A percentile compares a stretch with the other conserved stretches of the same genome.
Conservation (phyloP, 2,797 vertebrate genomes). For the Squalus acanthias region DNA sequence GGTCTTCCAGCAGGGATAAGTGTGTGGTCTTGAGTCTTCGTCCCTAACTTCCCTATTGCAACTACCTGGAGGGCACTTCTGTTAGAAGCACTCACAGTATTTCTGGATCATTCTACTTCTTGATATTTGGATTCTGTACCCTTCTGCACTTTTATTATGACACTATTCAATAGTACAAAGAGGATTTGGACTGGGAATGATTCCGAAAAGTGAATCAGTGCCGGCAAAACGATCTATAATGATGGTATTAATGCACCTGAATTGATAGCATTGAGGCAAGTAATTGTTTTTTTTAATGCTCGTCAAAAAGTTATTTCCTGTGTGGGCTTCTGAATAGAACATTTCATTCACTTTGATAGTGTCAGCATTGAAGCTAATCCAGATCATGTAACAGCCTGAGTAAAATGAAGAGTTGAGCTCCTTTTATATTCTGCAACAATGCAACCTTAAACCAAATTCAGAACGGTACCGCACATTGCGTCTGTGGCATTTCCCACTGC, state of each 20-base stretch:
- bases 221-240: neutral
- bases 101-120: neutral
- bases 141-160: neutral
- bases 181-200: neutral
- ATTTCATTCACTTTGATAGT: neutral
- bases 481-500: neutral
- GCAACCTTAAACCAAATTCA: neutral
- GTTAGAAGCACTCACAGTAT: neutral
- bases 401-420: neutral
- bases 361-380: conserved; percentile 16
- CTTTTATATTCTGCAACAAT: neutral
- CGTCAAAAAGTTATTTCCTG: conserved; percentile 12
- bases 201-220: neutral
- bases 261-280: neutral
- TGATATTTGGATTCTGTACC: neutral
- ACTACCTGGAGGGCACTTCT: neutral
- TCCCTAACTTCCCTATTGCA: too few species aligned
- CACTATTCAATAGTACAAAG: neutral
- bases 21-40: neutral
- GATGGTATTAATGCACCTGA: neutral
- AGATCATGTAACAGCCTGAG: neutral
- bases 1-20: too few species aligned
- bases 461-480: neutral
- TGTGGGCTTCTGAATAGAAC: neutral
- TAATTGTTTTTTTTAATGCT: neutral